These are phyloP conservation scores for Druon quercuslanigerum DNA, from an alignment of 1,140 invertebrate species.

Conservation along the genomic window DNA sequence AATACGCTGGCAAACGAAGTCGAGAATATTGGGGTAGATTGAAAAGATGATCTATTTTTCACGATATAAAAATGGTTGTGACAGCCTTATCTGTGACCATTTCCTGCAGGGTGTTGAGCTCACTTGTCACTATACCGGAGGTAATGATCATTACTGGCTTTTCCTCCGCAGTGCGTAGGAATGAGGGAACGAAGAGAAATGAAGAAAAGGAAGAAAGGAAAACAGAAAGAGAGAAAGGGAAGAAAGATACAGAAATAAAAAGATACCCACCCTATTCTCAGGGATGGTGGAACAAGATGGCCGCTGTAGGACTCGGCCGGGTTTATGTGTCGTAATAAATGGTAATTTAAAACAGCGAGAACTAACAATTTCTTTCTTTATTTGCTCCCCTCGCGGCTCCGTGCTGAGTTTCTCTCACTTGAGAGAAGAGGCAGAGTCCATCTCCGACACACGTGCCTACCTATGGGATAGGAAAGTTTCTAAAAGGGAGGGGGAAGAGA, in stretches of 20 bases:
- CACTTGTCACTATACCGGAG: conserved; percentile 73
- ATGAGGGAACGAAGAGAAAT: conserved; percentile 27
- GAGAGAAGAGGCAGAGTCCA: conserved; percentile 46
- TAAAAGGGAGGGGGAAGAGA: conserved; percentile 15
- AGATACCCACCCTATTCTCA: conserved; percentile 44
- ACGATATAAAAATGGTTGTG: conserved; percentile 72
- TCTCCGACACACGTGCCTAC: conserved; percentile 42
- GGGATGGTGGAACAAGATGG: conserved; percentile 71
- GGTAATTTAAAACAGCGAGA: conserved; percentile 77
- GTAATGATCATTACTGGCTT: conserved; percentile 73
- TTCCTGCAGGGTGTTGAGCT: conserved; percentile 68
- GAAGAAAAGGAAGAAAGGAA: conserved; percentile 33
- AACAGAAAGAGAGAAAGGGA: conserved; percentile 34
- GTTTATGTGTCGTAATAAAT: conserved; percentile 76
- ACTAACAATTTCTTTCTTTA: conserved; percentile 76
- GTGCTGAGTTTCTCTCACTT: conserved; percentile 46
- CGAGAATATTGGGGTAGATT: conserved; percentile 41
- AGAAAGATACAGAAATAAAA: conserved; percentile 46
- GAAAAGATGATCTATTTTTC: conserved; percentile 71
- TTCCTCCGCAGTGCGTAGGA: conserved; percentile 37
- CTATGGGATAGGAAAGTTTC: conserved; percentile 25
- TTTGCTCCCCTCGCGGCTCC: conserved; percentile 62
- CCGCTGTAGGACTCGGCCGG: conserved; percentile 64
- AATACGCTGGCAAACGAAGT: not conserved
- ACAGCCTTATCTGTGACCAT: conserved; percentile 73